Percentiles rank a stretch among this genome's conserved stretches.
Conservation (phyloP, 2,113 vertebrate genomes). For the Tylochromis polylepis region DNA sequence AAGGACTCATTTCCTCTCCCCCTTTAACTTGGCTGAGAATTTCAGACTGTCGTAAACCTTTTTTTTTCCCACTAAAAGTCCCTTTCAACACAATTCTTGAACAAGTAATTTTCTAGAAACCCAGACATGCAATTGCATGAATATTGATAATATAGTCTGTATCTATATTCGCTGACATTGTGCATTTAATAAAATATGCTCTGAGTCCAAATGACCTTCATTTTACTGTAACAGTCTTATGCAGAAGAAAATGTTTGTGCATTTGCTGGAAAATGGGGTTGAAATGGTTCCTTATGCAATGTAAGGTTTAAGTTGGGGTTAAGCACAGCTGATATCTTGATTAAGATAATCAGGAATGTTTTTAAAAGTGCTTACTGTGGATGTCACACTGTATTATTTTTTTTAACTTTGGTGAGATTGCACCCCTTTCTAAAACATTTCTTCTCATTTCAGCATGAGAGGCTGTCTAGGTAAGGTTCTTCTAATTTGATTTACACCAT, state of each 20-base stretch:
- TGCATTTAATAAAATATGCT: background rate
- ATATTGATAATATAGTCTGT: background rate
- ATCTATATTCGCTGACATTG: background rate
- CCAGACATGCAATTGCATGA: background rate
- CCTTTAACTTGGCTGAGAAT: constrained; percentile 31
- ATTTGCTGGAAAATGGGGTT: background rate
- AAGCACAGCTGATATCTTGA: background rate
- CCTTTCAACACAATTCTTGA: background rate
- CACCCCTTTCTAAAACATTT: constrained; percentile 6
- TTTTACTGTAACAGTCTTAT: background rate
- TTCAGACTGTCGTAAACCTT: constrained; percentile 18
- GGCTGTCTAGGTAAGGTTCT: constrained; percentile 82
- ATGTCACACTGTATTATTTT: background rate
- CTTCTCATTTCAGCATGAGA: constrained; percentile 80
- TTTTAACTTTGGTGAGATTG: background rate
- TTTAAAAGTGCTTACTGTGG: background rate
- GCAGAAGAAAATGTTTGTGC: background rate
- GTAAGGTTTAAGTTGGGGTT: background rate
- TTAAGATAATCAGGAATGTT: background rate
- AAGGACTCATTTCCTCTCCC: constrained; percentile 52
- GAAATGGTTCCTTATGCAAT: background rate
- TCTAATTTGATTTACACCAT: background rate
- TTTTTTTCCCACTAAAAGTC: background rate
- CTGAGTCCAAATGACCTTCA: background rate
- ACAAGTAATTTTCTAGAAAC: background rate